Percentiles rank a stretch among this genome's conserved stretches.
These are phyloP conservation scores for Falco novaeseelandiae DNA, from an alignment of 2,797 vertebrate species.

Conservation along the genomic window DNA sequence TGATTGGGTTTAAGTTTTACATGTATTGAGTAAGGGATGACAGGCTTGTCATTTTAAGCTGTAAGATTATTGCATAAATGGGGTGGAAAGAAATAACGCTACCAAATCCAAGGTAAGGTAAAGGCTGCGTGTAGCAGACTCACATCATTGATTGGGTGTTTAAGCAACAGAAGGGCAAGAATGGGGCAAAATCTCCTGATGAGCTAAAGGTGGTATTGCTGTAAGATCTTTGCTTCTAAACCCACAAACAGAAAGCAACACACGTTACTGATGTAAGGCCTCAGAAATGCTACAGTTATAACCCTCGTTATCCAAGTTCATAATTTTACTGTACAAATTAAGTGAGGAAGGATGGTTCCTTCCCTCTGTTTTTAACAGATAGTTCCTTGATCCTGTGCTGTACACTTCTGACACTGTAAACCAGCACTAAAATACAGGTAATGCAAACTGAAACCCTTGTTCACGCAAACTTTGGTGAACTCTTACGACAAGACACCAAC, in stretches of 20 bases:
- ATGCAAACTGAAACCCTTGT: background rate
- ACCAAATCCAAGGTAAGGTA: background rate
- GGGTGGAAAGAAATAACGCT: background rate
- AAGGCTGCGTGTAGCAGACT: background rate
- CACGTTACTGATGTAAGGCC: background rate
- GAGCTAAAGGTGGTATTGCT: background rate
- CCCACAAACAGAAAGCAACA: background rate
- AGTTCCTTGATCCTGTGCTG: background rate
- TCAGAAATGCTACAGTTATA: background rate
- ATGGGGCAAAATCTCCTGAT: background rate
- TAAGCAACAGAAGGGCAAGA: background rate
- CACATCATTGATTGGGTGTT: background rate
- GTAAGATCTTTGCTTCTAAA: background rate
- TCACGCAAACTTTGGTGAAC: background rate
- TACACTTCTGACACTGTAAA: background rate
- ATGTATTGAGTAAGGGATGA: background rate
- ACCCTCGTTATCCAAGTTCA: background rate
- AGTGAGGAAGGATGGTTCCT: background rate
- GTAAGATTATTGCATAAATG: background rate
- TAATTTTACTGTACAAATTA: background rate
- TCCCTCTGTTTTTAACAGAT: background rate
- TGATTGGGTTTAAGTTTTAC: background rate
- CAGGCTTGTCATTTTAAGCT: background rate
- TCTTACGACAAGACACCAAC: background rate
- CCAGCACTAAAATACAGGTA: background rate